Percentiles rank a stretch among this genome's conserved stretches.
phyloP scores from a whole-genome alignment of 2,113 vertebrate species.

The Mustelus asterias region DNA sequence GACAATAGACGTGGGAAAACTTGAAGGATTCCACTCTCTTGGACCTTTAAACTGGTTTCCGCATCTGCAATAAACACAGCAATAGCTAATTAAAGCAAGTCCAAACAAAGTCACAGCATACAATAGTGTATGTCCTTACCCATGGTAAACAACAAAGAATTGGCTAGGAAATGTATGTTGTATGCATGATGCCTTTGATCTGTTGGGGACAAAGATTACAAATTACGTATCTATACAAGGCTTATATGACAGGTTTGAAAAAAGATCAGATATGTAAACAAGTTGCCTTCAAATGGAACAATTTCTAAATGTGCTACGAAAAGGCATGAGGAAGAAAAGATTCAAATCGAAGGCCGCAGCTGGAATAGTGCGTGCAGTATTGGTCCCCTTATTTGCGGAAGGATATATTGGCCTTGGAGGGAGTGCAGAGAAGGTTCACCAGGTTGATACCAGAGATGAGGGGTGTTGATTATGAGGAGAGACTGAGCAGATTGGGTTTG shows the following conservation, averaged over 20 bases:
- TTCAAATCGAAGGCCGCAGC: too few relatives aligned
- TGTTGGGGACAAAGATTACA: background rate
- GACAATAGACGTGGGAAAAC: conserved; percentile 72
- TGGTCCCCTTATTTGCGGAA: too few relatives aligned
- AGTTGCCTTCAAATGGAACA: background rate
- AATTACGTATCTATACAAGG: background rate
- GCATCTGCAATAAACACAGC: conserved; percentile 65
- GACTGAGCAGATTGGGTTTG: too few relatives aligned
- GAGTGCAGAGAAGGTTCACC: too few relatives aligned
- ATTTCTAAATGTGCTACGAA: background rate
- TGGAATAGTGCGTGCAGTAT: too few relatives aligned
- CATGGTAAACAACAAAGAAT: background rate
- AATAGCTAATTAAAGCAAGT: background rate
- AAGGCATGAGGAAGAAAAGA: background rate
- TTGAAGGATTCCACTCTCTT: conserved; percentile 80
- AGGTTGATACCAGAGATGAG: too few relatives aligned
- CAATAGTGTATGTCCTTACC: too few relatives aligned
- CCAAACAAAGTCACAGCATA: background rate
- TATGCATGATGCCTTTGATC: background rate
- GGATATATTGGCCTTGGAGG: too few relatives aligned
- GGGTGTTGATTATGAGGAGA: too few relatives aligned
- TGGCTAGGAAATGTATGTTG: background rate
- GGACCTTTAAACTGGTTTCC: conserved; percentile 88
- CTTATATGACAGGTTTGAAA: background rate
- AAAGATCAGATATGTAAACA: background rate